Conservation (phyloP, 2,113 vertebrate genomes). For the Galemys pyrenaicus region DNA sequence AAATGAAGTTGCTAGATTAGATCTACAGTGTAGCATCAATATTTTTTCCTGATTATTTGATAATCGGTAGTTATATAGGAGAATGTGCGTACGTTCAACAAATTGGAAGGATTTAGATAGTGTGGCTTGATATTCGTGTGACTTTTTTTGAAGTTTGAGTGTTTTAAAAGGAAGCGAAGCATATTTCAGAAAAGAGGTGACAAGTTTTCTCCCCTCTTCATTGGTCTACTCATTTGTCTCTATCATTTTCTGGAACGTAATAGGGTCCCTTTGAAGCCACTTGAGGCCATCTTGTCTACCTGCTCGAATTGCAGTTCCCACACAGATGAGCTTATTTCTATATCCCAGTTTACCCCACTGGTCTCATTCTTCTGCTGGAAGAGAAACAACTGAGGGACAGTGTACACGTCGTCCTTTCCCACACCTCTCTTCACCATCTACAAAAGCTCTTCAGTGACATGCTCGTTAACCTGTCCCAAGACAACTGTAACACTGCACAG, state of each 20-base stretch:
- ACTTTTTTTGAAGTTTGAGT: background rate
- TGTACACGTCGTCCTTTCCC: background rate
- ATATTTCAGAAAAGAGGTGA: background rate
- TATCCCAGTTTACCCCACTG: background rate
- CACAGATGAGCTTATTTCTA: background rate
- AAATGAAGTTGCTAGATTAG: background rate
- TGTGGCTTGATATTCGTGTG: background rate
- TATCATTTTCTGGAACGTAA: background rate
- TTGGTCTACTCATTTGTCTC: background rate
- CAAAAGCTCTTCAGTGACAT: background rate
- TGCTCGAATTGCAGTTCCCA: background rate
- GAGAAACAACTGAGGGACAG: background rate
- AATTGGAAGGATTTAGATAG: background rate
- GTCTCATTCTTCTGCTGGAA: background rate
- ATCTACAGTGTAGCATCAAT: background rate
- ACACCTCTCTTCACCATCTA: background rate
- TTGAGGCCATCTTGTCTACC: background rate
- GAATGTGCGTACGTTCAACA: background rate
- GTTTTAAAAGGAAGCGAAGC: slow-evolving; percentile 16
- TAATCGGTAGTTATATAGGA: background rate
- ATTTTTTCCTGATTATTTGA: background rate
- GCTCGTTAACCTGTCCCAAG: background rate
- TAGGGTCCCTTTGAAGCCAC: background rate
- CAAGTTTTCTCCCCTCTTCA: background rate
- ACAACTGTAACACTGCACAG: background rate